Percentiles rank a stretch among this genome's conserved stretches.
Conservation (phyloP, 2,113 vertebrate species). For the Oceanodroma tethys region DNA sequence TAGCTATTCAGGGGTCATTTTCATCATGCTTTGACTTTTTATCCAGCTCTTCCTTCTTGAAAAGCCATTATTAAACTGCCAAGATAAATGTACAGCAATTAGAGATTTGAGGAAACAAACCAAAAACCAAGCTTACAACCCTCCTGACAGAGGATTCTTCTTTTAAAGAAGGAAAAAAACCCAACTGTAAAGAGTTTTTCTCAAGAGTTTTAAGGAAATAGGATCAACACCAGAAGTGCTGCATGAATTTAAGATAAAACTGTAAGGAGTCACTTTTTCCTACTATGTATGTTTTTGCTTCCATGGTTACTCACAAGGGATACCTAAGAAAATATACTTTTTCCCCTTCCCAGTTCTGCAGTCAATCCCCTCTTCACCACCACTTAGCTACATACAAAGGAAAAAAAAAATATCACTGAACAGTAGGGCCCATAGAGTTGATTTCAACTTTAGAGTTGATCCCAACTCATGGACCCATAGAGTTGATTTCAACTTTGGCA, state of each 20-base stretch:
- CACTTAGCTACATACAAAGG: not conserved
- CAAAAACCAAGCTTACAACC: not conserved
- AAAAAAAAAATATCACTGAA: too few species aligned
- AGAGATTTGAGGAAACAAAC: not conserved
- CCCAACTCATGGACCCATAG: too few species aligned
- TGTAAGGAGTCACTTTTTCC: not conserved
- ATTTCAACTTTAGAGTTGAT: not conserved
- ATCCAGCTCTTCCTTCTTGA: not conserved
- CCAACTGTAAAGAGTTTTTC: too few species aligned
- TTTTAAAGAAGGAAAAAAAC: too few species aligned
- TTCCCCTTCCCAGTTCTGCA: not conserved
- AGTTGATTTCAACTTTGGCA: not conserved
- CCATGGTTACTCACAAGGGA: not conserved
- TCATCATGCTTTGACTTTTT: not conserved
- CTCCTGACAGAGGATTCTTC: not conserved
- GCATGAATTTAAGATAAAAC: not conserved
- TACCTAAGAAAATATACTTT: not conserved
- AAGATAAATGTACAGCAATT: not conserved
- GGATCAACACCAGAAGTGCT: not conserved
- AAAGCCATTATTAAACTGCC: not conserved
- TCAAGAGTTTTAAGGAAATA: not conserved
- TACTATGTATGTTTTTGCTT: not conserved
- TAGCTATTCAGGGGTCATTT: not conserved
- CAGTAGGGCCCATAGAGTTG: not conserved
- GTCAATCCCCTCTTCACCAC: not conserved